phyloP scores from a whole-genome alignment of 1,140 invertebrate species.

The Galendromus occidentalis region DNA sequence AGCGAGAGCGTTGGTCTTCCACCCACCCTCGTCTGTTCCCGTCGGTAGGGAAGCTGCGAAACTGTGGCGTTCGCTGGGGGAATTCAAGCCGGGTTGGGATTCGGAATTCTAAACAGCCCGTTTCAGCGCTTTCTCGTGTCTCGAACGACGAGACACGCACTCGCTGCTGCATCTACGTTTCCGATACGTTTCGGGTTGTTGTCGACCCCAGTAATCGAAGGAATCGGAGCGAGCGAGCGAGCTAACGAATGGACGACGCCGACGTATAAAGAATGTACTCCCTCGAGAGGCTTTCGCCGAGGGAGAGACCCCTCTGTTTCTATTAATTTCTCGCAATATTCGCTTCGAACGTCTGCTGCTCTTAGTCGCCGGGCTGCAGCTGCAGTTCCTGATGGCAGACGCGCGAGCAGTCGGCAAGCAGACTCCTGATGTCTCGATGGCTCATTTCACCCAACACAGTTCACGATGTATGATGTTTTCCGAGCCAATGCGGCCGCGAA shows the following conservation, averaged over 20 bases:
- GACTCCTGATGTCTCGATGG: conserved; percentile 10
- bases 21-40: too few species aligned
- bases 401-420: not conserved
- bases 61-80: not conserved
- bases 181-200: too few species aligned
- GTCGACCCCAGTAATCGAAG: too few species aligned
- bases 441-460: conserved; percentile 6
- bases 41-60: too few species aligned
- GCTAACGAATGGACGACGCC: too few species aligned
- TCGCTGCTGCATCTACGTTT: too few species aligned
- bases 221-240: too few species aligned
- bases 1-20: too few species aligned
- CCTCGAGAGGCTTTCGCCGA: not conserved
- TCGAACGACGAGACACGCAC: not conserved
- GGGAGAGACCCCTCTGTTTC: not conserved
- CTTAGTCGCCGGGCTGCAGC: not conserved
- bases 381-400: not conserved
- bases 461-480: too few species aligned
- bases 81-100: not conserved
- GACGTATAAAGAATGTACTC: too few species aligned
- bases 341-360: not conserved
- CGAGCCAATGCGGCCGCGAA: too few species aligned
- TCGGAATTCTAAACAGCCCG: conserved; percentile 8
- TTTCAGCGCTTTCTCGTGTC: not conserved
- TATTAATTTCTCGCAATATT: conserved; percentile 11